phyloP scores from a whole-genome alignment of 2,113 vertebrate genomes.

The Sterrhoptilus dennistouni region DNA sequence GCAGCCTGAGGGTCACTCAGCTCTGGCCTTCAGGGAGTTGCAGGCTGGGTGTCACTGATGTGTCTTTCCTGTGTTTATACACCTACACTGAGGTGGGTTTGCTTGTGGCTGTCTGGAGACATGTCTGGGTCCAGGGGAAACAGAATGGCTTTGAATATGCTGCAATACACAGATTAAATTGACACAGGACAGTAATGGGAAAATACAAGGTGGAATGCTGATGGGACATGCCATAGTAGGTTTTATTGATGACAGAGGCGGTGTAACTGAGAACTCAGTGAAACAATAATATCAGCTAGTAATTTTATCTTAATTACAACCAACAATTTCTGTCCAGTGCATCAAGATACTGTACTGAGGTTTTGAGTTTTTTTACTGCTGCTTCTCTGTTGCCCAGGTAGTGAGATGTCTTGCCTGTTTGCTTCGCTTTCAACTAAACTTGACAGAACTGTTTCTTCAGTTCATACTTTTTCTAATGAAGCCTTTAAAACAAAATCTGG shows the following conservation, averaged over 20 bases:
- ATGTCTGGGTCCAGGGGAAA: background rate
- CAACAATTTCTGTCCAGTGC: background rate
- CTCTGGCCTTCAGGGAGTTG: rapidly evolving
- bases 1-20: background rate
- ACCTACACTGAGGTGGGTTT: background rate
- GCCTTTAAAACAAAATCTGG: background rate
- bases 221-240: background rate
- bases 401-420: background rate
- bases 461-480: background rate
- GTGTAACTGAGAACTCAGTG: background rate
- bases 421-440: background rate
- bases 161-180: background rate
- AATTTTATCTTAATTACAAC: background rate
- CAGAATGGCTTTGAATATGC: background rate
- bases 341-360: background rate
- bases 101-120: background rate
- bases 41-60: rapidly evolving
- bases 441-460: background rate
- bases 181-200: background rate
- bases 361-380: background rate
- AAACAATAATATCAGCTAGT: background rate
- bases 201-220: background rate
- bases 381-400: background rate
- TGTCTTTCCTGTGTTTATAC: background rate
- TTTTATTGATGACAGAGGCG: background rate